phyloP scores from a whole-genome alignment of 2,888 invertebrate genomes.

The Rhagonycha lutea region DNA sequence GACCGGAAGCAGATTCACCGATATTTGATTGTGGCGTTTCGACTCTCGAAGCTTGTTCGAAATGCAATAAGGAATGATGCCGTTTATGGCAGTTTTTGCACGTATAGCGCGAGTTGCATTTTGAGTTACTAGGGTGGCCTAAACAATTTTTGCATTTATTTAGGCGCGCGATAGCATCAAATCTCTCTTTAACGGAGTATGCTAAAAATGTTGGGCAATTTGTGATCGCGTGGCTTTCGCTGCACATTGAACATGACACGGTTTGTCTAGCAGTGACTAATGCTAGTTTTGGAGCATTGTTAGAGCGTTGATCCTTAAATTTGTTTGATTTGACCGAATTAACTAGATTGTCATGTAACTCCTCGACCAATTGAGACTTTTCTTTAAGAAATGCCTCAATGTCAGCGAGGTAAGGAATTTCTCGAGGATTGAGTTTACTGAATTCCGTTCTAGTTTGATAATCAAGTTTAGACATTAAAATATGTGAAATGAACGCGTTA shows the following conservation, averaged over 20 bases:
- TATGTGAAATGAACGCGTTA: background rate
- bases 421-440: background rate
- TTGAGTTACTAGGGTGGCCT: background rate
- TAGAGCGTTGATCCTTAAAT: background rate
- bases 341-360: background rate
- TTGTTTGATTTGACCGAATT: background rate
- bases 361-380: background rate
- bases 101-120: background rate
- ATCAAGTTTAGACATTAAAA: constrained; percentile 3
- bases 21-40: background rate
- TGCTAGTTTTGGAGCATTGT: background rate
- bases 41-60: background rate
- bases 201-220: background rate
- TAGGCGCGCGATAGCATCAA: background rate
- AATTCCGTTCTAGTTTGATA: background rate
- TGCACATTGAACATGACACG: background rate
- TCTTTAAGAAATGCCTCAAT: background rate
- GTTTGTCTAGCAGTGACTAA: background rate
- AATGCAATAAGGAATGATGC: background rate
- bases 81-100: constrained; percentile 1
- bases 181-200: background rate
- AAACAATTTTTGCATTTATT: background rate
- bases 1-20: background rate
- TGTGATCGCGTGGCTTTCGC: background rate
- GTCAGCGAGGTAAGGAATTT: background rate